Conservation (phyloP, 2,888 invertebrate genomes). For the Troides aeacus region DNA sequence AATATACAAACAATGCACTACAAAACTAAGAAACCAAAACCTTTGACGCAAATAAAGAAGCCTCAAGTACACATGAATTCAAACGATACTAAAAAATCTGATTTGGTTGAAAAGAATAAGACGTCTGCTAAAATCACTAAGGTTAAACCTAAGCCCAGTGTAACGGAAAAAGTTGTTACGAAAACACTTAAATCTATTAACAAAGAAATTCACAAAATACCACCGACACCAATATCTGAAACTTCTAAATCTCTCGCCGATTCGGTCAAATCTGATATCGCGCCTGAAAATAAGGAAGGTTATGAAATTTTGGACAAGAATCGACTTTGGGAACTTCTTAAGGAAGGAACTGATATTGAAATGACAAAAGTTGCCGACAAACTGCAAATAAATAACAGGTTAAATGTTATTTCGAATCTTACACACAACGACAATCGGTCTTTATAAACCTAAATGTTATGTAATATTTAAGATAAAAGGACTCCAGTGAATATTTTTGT, state of each 20-base stretch:
- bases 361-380: constrained; percentile 63
- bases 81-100: constrained; percentile 40
- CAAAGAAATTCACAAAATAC: constrained; percentile 76
- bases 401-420: constrained; percentile 56
- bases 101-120: constrained; percentile 39
- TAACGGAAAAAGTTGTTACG: constrained; percentile 47
- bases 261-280: constrained; percentile 58
- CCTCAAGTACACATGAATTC: constrained; percentile 43
- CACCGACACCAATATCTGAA: constrained; percentile 70
- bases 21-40: constrained; percentile 69
- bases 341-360: constrained; percentile 73
- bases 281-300: constrained; percentile 74
- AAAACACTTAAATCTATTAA: constrained; percentile 73
- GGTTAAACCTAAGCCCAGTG: constrained; percentile 51
- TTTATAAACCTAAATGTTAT: constrained; percentile 74
- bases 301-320: constrained; percentile 81
- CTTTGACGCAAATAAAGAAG: constrained; percentile 63
- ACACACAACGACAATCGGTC: constrained; percentile 62
- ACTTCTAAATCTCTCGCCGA: constrained; percentile 66
- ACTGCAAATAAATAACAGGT: constrained; percentile 56
- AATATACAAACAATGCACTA: constrained; percentile 69
- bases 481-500: constrained; percentile 76
- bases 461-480: constrained; percentile 73
- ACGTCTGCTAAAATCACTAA: constrained; percentile 47
- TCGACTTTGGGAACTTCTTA: constrained; percentile 81